phyloP scores from a whole-genome alignment of 2,888 invertebrate genomes.

The Suillia variegata region DNA sequence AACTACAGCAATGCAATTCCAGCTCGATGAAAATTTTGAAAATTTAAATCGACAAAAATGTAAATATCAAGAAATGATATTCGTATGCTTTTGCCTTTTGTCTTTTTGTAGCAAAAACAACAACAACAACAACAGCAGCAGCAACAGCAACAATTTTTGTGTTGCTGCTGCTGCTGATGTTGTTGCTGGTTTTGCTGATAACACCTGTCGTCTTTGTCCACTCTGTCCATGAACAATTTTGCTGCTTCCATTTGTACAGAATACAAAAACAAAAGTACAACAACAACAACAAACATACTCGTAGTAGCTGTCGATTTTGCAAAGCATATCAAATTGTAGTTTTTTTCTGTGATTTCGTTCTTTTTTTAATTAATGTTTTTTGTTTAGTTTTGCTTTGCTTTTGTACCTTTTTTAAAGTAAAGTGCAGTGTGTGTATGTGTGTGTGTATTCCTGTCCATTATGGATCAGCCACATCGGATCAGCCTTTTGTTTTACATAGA shows the following conservation, averaged over 20 bases:
- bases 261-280: not conserved
- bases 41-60: conserved; percentile 21
- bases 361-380: conserved; percentile 9
- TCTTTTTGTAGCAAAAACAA: conserved; percentile 17
- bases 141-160: conserved; percentile 23
- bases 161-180: conserved; percentile 2
- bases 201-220: not conserved
- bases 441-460: too few species aligned
- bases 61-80: not conserved
- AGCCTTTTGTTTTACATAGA: too few species aligned
- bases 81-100: not conserved
- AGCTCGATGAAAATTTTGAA: conserved; percentile 31
- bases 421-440: too few species aligned
- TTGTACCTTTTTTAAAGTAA: too few species aligned
- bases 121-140: conserved; percentile 24
- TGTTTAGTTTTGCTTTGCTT: too few species aligned
- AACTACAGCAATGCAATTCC: too few species aligned
- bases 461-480: too few species aligned
- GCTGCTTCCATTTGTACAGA: conserved; percentile 1
- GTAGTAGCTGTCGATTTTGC: not conserved
- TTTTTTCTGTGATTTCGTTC: conserved; percentile 10
- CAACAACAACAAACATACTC: too few species aligned
- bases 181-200: not conserved
- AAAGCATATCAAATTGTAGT: not conserved
- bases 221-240: conserved; percentile 2